Evolutionary conservation across 1,140 invertebrate genomes (phyloP), one percentile per base, ranked within the genome.

Genomic region (Aphaenogaster floridana): DNA sequence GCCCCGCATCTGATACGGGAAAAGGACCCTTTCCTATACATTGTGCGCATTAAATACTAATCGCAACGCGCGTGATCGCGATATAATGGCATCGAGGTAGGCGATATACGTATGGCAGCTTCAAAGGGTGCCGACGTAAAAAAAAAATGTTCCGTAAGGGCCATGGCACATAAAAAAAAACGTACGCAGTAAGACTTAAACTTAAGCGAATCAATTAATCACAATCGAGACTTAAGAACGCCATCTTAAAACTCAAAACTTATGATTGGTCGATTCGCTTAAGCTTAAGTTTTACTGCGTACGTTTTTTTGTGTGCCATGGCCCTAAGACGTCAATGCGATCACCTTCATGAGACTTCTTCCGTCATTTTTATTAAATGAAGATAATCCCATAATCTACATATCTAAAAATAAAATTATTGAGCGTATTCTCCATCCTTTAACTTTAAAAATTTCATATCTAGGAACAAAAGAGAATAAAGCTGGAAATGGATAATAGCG

Each of bases 31-130:
- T 90, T 81, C 89, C 86, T 89, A 90, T 91, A 93, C 90, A 94
- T 92, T 92, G 92, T 93, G 88, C 77, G 93, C 76, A 94, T 93
- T 93, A 92, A 94, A 94, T 90, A 92, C 92, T 93, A 94, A 94
- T 94, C 93, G 93, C 90, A 92, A 93, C 91, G 91, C 86, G 86
- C 86, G 89, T 64, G 85, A 88, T 90, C 83, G 80, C 50, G 66
- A 59, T 90, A 91, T 88, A 90, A 89, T 86, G 74, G 85, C 61
- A 88, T 64, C 71, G 57, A 83, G 72, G 48, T 54, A 71, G 63
- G 9, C 17, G 50, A 74, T 86, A 21, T 80, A 8, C 34, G 68
- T 45, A 68, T 21, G 54, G 66, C 71, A 88, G 74, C 90, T 80
- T 91, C 90, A 91, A 91, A 91, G 90, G 72, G 50, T 69, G 85